Conservation (phyloP, 2,888 invertebrate species). For the Cyclophora punctaria region DNA sequence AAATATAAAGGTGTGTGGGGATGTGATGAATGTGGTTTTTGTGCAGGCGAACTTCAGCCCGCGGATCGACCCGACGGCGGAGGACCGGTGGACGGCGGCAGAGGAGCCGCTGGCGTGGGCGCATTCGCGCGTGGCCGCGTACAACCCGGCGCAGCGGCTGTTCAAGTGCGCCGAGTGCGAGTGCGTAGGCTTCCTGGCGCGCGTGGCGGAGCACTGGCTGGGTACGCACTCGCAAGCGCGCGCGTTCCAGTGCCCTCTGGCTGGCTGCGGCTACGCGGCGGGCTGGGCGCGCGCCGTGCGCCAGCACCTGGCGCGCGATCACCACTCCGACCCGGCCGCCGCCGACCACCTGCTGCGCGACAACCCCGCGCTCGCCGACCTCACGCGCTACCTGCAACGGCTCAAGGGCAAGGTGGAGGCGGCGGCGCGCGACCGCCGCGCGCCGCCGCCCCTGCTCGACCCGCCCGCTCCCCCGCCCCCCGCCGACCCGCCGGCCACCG, state of each 20-base stretch:
- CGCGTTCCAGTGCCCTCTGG: constrained; percentile 79
- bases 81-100: constrained; percentile 80
- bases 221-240: constrained; percentile 78
- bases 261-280: constrained; percentile 83
- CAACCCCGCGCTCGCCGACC: constrained; percentile 83
- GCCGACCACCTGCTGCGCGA: constrained; percentile 79
- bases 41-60: constrained; percentile 73
- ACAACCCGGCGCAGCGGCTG: constrained; percentile 83
- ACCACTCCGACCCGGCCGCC: constrained; percentile 79
- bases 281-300: constrained; percentile 85
- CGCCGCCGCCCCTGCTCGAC: constrained; percentile 12
- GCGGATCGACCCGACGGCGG: constrained; percentile 63
- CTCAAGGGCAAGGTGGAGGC: constrained; percentile 76
- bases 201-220: constrained; percentile 85
- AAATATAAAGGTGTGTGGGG: no score
- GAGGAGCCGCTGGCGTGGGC: constrained; percentile 84
- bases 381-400: constrained; percentile 80
- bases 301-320: constrained; percentile 82
- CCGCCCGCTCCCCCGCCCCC: constrained; percentile 11
- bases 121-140: constrained; percentile 86
- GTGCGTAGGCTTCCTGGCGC: constrained; percentile 82
- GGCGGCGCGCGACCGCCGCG: not conserved
- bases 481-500: constrained; percentile 19
- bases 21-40: not conserved
- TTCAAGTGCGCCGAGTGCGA: constrained; percentile 86